Evolutionary conservation across 2,888 invertebrate species (phyloP).

Genomic region (Cosmia trapezina): DNA sequence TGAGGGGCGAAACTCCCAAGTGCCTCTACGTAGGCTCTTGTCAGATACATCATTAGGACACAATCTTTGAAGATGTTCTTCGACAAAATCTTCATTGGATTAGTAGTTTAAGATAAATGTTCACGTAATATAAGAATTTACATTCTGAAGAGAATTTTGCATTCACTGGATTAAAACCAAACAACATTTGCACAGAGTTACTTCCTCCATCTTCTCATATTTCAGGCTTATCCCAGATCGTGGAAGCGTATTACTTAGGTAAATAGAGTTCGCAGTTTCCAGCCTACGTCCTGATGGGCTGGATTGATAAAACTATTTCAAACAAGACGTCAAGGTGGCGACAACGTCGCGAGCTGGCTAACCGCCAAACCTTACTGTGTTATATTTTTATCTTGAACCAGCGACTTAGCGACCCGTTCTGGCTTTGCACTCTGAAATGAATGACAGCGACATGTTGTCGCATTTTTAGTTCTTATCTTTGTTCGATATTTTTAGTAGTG

Average conservation of each 20-base stretch:
- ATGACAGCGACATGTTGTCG: constrained; percentile 15
- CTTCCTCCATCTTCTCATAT: constrained; percentile 28
- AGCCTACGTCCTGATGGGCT: constrained; percentile 62
- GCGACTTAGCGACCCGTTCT: constrained; percentile 12
- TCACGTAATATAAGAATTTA: background rate
- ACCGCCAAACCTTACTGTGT: constrained; percentile 58
- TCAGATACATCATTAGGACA: no score
- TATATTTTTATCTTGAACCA: constrained; percentile 59
- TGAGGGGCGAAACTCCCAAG: constrained; percentile 22
- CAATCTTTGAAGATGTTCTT: constrained; percentile 6
- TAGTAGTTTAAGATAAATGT: background rate
- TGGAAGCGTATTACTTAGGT: constrained; percentile 47
- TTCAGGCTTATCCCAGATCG: constrained; percentile 44
- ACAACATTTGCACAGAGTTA: constrained; percentile 8
- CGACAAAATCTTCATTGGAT: background rate
- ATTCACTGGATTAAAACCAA: constrained; percentile 6
- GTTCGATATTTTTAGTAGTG: constrained; percentile 11
- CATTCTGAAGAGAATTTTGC: background rate
- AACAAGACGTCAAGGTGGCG: constrained; percentile 61
- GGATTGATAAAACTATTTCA: constrained; percentile 70
- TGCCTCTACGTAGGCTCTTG: background rate
- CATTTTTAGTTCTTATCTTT: constrained; percentile 5
- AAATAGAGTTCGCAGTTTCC: constrained; percentile 55
- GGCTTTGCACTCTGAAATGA: constrained; percentile 42
- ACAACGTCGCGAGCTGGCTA: constrained; percentile 56